Evolutionary conservation across 2,113 vertebrate species (phyloP).

Genomic region (Kryptolebias marmoratus): DNA sequence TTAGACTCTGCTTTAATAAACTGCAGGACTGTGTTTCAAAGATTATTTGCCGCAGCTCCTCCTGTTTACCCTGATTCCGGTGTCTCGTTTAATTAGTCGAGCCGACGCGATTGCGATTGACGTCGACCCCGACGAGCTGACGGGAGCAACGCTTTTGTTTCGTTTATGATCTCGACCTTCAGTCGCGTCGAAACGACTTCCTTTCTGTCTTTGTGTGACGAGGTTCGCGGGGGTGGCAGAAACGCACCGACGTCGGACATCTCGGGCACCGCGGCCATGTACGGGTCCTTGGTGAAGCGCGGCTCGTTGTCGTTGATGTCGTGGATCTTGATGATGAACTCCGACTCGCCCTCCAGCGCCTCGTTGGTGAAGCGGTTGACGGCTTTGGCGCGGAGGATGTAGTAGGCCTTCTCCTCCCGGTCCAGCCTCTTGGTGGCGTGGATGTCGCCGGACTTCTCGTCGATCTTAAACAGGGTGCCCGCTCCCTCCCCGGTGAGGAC

Average conservation of each 20-base stretch:
- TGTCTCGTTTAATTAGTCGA: conserved; percentile 66
- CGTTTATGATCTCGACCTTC: conserved; percentile 37
- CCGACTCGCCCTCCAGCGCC: conserved; percentile 93
- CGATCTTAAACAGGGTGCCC: conserved; percentile 93
- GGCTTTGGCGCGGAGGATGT: conserved; percentile 92
- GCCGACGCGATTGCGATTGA: conserved; percentile 55
- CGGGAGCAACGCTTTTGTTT: not conserved
- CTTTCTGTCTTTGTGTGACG: not conserved
- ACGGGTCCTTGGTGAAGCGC: conserved; percentile 90
- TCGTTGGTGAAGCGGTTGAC: conserved; percentile 89
- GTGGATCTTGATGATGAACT: conserved; percentile 98
- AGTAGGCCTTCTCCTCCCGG: conserved; percentile 93
- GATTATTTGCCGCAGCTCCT: conserved; percentile 55
- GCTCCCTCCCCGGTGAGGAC: conserved; percentile 95
- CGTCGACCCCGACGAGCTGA: too few species aligned
- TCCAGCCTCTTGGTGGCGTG: conserved; percentile 95
- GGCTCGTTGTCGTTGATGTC: conserved; percentile 98
- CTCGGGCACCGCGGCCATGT: conserved; percentile 89
- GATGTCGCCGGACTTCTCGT: conserved; percentile 96
- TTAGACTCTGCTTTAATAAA: conserved; percentile 58
- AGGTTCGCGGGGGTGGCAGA: accelerated
- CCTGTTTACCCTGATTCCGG: conserved; percentile 40
- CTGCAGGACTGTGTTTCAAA: conserved; percentile 63
- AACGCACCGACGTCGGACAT: conserved; percentile 94
- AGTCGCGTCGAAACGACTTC: conserved; percentile 19